These are phyloP conservation scores for Drosophila atroscutellata DNA, from an alignment of 2,888 invertebrate species.

Conservation along the genomic window DNA sequence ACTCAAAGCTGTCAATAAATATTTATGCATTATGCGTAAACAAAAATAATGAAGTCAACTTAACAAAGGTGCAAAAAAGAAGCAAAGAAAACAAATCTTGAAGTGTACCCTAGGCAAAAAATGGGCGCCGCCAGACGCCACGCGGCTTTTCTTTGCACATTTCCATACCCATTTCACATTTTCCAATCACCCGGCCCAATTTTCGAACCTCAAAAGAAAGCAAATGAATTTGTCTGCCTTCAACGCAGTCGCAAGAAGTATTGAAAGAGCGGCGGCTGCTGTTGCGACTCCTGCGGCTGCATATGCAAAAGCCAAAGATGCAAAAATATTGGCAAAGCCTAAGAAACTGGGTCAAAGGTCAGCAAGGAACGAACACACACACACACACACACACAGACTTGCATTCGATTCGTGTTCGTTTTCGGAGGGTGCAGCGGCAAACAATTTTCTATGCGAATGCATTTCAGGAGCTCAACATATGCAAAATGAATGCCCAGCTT, in stretches of 20 bases:
- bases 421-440: slow-evolving; percentile 40
- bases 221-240: slow-evolving; percentile 71
- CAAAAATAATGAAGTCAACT: slow-evolving; percentile 75
- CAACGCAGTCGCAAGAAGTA: slow-evolving; percentile 43
- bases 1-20: slow-evolving; percentile 71
- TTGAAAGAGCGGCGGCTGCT: slow-evolving; percentile 56
- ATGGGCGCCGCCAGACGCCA: slow-evolving; percentile 49
- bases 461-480: slow-evolving; percentile 47
- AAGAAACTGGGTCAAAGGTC: slow-evolving; percentile 74
- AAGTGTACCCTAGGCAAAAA: slow-evolving; percentile 20
- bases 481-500: slow-evolving; percentile 60
- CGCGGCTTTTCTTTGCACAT: slow-evolving; percentile 50
- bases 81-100: slow-evolving; percentile 50
- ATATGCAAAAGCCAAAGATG: slow-evolving; percentile 64
- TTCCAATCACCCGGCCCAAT: slow-evolving; percentile 10
- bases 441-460: slow-evolving; percentile 73
- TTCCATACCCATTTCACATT: slow-evolving; percentile 29
- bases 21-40: slow-evolving; percentile 64
- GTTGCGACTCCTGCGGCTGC: slow-evolving; percentile 40
- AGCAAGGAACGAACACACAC: slow-evolving; percentile 39
- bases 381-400: slow-evolving; percentile 11
- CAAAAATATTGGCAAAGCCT: slow-evolving; percentile 67
- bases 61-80: slow-evolving; percentile 40
- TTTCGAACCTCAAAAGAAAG: slow-evolving; percentile 43
- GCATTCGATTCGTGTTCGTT: slow-evolving; percentile 7